Base-by-base conservation (phyloP, 2,888 invertebrate species). In the Tridacna gigas region DNA sequence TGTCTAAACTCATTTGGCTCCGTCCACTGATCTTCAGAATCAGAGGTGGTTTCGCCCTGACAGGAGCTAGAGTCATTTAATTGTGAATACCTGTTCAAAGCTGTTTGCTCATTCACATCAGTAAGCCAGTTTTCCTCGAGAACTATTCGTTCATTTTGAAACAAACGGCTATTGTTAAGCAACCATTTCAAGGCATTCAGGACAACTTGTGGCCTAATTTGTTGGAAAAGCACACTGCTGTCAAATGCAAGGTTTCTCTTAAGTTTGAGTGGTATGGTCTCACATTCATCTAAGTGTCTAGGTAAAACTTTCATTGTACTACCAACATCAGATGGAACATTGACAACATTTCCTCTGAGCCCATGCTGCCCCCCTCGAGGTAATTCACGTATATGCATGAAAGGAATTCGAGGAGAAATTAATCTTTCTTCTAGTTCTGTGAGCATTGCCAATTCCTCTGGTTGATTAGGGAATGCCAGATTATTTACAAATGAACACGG, bases 381-480 rank as follows among this genome's bases (percentile, higher is more conserved):
- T 51, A 92, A 86, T n/a, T 92, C 82, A 80, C 90, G 73, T 56
- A 94, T 93, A 86, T 94, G 92, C 92, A 94, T 94, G 79, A 94
- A 94, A 56, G 92, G 91, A 47, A 94, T 85, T 45, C 91, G 89
- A 20, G 92, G 92, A 15, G 94, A 86, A 20, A 94, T 91, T 87
- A 94, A 88, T 79, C 94, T 79, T 88, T 94, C 93, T 90, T 95
- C 93, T 13, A 94, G 79, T 12, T 81, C 60, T 45, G 77, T 80
- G 26, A 88, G 63, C 25, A 74, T 45, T 60, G 4, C 18, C 26
- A 86, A 60, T 48, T 84, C 78, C n/a, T 45, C 37, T 26, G 79
- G 82, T 45, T 48, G 61, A 18, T n/a, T 13, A 12, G 84, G 80
- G 56, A 86, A 84, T 61, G 26, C 51, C 71, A 86, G 69, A 60